These are phyloP conservation scores for Pogonomyrmex californicus DNA, from an alignment of 1,140 invertebrate genomes.

Conservation along the genomic window DNA sequence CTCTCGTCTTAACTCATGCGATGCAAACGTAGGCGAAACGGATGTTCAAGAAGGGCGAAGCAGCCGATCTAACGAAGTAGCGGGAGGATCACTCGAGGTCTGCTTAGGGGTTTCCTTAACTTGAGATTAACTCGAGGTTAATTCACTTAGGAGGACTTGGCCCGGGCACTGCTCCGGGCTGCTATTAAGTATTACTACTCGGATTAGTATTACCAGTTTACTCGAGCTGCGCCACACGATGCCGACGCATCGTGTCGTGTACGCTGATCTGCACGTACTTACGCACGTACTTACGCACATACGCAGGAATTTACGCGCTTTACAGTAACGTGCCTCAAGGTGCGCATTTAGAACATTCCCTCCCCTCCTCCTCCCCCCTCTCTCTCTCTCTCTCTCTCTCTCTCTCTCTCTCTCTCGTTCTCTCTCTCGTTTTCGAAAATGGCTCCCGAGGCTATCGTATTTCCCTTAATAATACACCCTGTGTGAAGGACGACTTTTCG, in stretches of 20 bases:
- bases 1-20: background rate
- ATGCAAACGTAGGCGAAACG: conserved; percentile 27
- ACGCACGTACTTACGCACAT: conserved; percentile 1
- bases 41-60: conserved; percentile 50
- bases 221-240: conserved; percentile 69
- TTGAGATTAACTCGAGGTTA: conserved; percentile 85
- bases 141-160: conserved; percentile 85
- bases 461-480: conserved; percentile 10
- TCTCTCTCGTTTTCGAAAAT: background rate
- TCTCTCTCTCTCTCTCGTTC: too few relatives aligned
- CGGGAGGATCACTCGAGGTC: conserved; percentile 79
- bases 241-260: conserved; percentile 36
- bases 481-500: conserved; percentile 29
- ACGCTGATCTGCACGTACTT: conserved; percentile 46
- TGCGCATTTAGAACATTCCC: background rate
- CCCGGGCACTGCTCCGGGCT: conserved; percentile 81
- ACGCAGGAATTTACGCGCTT: conserved; percentile 4
- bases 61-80: conserved; percentile 68
- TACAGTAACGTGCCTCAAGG: background rate
- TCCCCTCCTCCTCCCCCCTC: background rate
- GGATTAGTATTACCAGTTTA: conserved; percentile 81
- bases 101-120: conserved; percentile 85
- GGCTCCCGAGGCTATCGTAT: background rate
- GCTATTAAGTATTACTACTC: conserved; percentile 85
- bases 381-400: background rate